Conservation (phyloP, 2,113 vertebrate genomes). For the Callipepla californica region DNA sequence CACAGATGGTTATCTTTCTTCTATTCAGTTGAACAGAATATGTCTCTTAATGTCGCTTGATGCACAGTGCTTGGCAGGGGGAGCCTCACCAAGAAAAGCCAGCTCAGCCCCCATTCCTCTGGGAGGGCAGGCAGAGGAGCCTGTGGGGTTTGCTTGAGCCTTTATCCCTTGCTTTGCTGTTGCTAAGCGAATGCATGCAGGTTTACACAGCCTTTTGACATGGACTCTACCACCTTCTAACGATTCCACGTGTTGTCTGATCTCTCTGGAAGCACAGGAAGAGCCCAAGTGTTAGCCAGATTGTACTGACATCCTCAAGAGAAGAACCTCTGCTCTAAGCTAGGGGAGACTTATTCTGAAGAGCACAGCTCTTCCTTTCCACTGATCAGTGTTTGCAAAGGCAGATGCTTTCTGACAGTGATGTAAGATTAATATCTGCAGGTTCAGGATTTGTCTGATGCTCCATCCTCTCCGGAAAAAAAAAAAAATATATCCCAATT, state of each 20-base stretch:
- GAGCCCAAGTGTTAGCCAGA: not conserved
- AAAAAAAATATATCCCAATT: not conserved
- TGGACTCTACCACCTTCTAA: not conserved
- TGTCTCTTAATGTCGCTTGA: not conserved
- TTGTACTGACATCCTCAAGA: not conserved
- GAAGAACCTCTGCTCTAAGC: not conserved
- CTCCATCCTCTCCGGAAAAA: not conserved
- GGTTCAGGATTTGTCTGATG: not conserved
- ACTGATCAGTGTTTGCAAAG: not conserved
- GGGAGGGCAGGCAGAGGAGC: not conserved
- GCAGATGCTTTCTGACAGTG: not conserved
- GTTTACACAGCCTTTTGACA: not conserved
- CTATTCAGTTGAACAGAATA: not conserved
- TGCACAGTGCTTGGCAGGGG: not conserved
- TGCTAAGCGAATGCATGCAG: not conserved
- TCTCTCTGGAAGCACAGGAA: not conserved
- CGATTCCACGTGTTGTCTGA: not conserved
- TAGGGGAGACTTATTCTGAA: not conserved
- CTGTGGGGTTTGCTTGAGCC: slow-evolving; percentile 38
- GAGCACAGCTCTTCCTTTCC: not conserved
- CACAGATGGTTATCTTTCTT: not conserved
- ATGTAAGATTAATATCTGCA: not conserved
- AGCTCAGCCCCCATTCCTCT: not conserved
- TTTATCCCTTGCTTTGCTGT: not conserved
- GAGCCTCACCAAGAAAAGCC: not conserved